Evolutionary conservation across 2,113 vertebrate species (phyloP).

Genomic region (Seriola quinqueradiata): DNA sequence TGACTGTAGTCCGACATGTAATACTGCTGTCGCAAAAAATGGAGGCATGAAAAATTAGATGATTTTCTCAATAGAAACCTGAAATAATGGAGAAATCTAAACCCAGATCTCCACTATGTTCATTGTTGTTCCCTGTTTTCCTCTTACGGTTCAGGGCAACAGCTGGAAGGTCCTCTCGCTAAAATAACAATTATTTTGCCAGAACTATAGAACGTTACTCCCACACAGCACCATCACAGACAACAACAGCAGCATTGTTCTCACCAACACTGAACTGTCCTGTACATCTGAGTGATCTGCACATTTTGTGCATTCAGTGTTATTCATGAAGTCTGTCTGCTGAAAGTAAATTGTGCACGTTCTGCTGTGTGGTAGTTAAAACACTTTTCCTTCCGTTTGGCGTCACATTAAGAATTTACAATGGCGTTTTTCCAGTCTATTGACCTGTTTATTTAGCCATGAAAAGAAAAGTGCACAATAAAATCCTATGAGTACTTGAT

Average conservation of each 20-base stretch:
- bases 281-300: slow-evolving; percentile 8
- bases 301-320: slow-evolving; percentile 19
- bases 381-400: slow-evolving; percentile 29
- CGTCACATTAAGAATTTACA: slow-evolving; percentile 66
- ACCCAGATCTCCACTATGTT: neutral
- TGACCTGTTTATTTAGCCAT: slow-evolving; percentile 57
- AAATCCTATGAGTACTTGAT: slow-evolving; percentile 37
- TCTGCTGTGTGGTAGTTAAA: slow-evolving; percentile 36
- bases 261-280: neutral
- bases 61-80: neutral
- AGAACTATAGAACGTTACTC: slow-evolving; percentile 22
- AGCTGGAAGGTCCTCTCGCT: slow-evolving; percentile 6
- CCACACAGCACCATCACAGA: slow-evolving; percentile 16
- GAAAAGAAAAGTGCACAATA: slow-evolving; percentile 43
- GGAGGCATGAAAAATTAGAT: neutral
- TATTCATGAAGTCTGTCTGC: slow-evolving; percentile 12
- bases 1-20: neutral
- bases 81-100: neutral
- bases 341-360: slow-evolving; percentile 19
- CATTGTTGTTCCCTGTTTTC: neutral
- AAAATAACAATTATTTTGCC: slow-evolving; percentile 28
- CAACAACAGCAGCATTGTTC: neutral
- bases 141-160: slow-evolving; percentile 13
- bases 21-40: neutral
- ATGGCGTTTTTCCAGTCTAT: slow-evolving; percentile 44